A percentile compares a stretch with the other conserved stretches of the same genome.
Conservation (phyloP, 2,797 vertebrate genomes). For the Sebastes hopkinsi region DNA sequence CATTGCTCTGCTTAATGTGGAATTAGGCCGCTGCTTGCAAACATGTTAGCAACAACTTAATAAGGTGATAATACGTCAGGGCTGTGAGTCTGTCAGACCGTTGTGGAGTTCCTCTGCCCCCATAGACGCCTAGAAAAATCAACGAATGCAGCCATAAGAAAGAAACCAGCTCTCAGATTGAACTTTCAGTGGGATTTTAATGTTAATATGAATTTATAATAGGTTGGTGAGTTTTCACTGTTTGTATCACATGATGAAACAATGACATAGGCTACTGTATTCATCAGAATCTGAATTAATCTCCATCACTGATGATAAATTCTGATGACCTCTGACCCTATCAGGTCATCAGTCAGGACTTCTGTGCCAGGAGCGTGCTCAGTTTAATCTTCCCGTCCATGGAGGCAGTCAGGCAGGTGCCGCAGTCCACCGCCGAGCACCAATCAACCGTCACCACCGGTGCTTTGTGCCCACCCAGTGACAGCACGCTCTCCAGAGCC, state of each 20-base stretch:
- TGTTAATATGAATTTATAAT: conserved; percentile 10
- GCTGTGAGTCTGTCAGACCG: too few species aligned
- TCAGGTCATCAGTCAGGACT: conserved; percentile 69
- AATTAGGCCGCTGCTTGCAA: background rate
- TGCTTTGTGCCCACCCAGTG: conserved; percentile 93
- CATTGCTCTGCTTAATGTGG: background rate
- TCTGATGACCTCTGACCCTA: background rate
- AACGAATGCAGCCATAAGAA: background rate
- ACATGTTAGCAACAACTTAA: background rate
- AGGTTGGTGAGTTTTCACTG: background rate
- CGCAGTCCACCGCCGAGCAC: conserved; percentile 96
- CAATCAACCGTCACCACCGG: conserved; percentile 97
- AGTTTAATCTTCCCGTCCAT: conserved; percentile 98
- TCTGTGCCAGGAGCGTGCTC: conserved; percentile 94
- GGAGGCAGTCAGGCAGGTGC: conserved; percentile 95
- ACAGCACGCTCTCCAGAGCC: conserved; percentile 88
- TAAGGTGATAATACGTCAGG: background rate
- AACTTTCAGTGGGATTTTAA: conserved; percentile 36
- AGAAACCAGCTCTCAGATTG: background rate
- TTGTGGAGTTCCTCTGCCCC: background rate
- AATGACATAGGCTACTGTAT: background rate
- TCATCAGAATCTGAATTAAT: background rate
- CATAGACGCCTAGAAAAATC: background rate
- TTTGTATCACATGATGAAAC: background rate
- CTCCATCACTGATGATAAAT: background rate